Evolutionary conservation across 2,888 invertebrate species (phyloP).

Genomic region (Coleophora flavipennella): DNA sequence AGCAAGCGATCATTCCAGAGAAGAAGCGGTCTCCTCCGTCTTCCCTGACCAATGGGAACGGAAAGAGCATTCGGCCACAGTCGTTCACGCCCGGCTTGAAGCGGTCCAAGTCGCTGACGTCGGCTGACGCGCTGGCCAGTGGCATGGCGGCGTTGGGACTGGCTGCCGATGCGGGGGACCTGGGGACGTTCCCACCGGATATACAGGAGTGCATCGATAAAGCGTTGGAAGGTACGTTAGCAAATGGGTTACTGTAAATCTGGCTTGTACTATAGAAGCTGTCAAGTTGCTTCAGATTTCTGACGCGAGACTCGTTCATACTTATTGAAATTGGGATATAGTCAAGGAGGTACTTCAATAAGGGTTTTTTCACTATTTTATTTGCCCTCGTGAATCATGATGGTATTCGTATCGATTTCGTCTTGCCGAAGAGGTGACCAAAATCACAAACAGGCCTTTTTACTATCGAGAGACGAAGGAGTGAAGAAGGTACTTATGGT

Average conservation of each 20-base stretch:
- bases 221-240: slow-evolving; percentile 76
- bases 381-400: too few species aligned
- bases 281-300: too few species aligned
- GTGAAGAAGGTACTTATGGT: too few species aligned
- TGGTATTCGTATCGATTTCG: too few species aligned
- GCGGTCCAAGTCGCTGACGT: slow-evolving; percentile 86
- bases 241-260: not conserved
- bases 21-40: slow-evolving; percentile 63
- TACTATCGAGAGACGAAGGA: too few species aligned
- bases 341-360: too few species aligned
- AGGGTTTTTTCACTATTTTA: too few species aligned
- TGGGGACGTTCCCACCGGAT: slow-evolving; percentile 82
- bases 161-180: slow-evolving; percentile 81
- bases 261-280: too few species aligned
- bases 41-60: slow-evolving; percentile 55
- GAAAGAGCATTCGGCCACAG: slow-evolving; percentile 56
- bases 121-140: slow-evolving; percentile 80
- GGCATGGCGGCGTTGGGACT: slow-evolving; percentile 78
- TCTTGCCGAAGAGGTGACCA: too few species aligned
- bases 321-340: too few species aligned
- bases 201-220: slow-evolving; percentile 82
- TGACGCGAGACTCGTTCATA: too few species aligned
- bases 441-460: too few species aligned
- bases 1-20: slow-evolving; percentile 50
- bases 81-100: slow-evolving; percentile 74